A percentile compares a stretch with the other conserved stretches of the same genome.
These are phyloP conservation scores for Archips crataeganus DNA, from an alignment of 2,888 invertebrate species.

Conservation along the genomic window DNA sequence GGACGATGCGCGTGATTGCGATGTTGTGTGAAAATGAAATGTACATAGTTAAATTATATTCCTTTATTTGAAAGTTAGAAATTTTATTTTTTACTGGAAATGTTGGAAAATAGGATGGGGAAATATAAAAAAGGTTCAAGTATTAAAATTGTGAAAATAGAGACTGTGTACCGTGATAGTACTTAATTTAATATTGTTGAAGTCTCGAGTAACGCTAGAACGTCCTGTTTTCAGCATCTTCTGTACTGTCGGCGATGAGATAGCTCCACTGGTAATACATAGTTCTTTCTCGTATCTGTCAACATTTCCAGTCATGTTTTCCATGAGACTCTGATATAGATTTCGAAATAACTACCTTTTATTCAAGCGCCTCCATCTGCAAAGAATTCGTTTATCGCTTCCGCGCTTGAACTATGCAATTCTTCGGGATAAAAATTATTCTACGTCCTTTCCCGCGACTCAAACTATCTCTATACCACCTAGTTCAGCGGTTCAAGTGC, in stretches of 20 bases:
- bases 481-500: too few relatives aligned
- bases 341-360: too few relatives aligned
- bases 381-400: too few relatives aligned
- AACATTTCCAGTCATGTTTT: too few relatives aligned
- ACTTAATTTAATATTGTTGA: constrained; percentile 65
- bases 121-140: constrained; percentile 16
- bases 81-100: constrained; percentile 52
- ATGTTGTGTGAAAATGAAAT: constrained; percentile 57
- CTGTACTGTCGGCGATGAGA: not conserved
- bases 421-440: too few relatives aligned
- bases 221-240: constrained; percentile 49
- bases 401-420: too few relatives aligned
- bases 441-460: too few relatives aligned
- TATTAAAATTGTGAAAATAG: constrained; percentile 46
- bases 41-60: constrained; percentile 73
- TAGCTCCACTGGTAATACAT: not conserved
- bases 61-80: constrained; percentile 64
- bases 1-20: constrained; percentile 56
- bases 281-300: not conserved
- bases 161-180: constrained; percentile 79
- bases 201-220: constrained; percentile 66
- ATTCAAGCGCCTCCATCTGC: too few relatives aligned
- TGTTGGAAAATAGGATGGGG: constrained; percentile 19
- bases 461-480: too few relatives aligned
- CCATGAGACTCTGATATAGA: too few relatives aligned